Evolutionary conservation across 2,113 vertebrate genomes (phyloP), one percentile per base, ranked within the genome.

Genomic region (Tapirus terrestris): DNA sequence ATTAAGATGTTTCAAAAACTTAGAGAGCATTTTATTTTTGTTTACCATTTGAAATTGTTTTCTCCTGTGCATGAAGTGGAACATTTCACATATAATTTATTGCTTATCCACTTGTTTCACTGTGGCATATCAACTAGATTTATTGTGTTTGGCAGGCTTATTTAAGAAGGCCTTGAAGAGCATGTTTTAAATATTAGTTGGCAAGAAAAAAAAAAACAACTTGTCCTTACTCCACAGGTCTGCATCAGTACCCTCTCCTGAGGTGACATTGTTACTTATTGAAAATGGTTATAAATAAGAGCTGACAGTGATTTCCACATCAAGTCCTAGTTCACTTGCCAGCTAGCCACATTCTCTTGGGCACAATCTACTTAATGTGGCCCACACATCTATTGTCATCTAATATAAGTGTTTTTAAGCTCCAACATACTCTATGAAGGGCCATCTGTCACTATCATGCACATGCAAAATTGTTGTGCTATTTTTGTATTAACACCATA

Each of bases 31-130:
- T 94, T 70, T 75, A 33, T 80, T 81, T 84, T 83, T 89, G 60
- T 88, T 94, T 94, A 88, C 29, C 45, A 43, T 73, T 83, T 89
- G 58, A 85, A 75, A 92, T 92, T 89, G 33, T 92, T 92, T 96
- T 81, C 60, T 89, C 8, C 13, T 63, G 31, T 88, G 36, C 27
- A 23, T 84, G 14, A 97, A 84, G 17, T 79, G 25, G 56, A 90
- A 61, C n/a, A 5, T 89, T 86, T 56, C 65, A 23, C 56, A 10
- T 84, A 16, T 45, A 70, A 7, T 73, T 85, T 67, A 72, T 82
- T 75, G 56, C 63, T 91, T 91, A 84, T 92, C 77, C n/a, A 11
- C 45, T 92, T 89, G 65, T 89, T 96, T 96, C 8, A 65, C 39
- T 92, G 3, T 92, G 89, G 43, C n/a, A 29, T 89, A 75, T 75